A percentile compares a stretch with the other conserved stretches of the same genome.
These are phyloP conservation scores for Microcebus lehilahytsara DNA, from an alignment of 2,113 vertebrate genomes.

Conservation along the genomic window DNA sequence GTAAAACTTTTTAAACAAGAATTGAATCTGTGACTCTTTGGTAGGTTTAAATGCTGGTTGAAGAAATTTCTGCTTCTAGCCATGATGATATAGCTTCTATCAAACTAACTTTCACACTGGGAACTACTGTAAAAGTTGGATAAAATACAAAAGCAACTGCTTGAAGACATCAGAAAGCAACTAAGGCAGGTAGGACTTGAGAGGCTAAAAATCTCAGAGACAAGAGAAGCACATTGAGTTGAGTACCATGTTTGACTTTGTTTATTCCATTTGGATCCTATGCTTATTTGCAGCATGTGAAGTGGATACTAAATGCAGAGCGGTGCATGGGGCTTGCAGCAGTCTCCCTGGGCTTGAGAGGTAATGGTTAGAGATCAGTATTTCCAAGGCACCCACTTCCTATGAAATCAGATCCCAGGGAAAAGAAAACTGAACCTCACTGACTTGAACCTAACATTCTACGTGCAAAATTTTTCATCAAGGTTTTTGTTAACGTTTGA, in stretches of 20 bases:
- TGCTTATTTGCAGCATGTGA: not conserved
- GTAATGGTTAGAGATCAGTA: not conserved
- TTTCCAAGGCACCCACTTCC: not conserved
- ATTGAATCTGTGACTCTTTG: not conserved
- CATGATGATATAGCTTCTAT: not conserved
- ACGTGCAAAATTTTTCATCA: not conserved
- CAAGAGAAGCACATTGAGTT: not conserved
- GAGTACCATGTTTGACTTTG: not conserved
- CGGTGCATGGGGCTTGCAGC: not conserved
- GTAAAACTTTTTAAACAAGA: not conserved
- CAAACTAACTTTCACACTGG: not conserved
- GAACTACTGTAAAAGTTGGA: not conserved
- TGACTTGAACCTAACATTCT: not conserved
- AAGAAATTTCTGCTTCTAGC: not conserved
- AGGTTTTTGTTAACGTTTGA: not conserved
- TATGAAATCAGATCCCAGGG: not conserved
- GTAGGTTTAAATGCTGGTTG: not conserved
- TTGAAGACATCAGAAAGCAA: not conserved
- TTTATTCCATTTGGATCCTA: not conserved
- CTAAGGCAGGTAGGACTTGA: not conserved
- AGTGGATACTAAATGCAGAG: not conserved
- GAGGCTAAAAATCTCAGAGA: not conserved
- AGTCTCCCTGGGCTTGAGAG: not conserved
- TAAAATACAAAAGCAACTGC: not conserved
- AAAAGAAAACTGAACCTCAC: not conserved